phyloP scores from a whole-genome alignment of 1,140 invertebrate genomes.

The Hypothenemus hampei region DNA sequence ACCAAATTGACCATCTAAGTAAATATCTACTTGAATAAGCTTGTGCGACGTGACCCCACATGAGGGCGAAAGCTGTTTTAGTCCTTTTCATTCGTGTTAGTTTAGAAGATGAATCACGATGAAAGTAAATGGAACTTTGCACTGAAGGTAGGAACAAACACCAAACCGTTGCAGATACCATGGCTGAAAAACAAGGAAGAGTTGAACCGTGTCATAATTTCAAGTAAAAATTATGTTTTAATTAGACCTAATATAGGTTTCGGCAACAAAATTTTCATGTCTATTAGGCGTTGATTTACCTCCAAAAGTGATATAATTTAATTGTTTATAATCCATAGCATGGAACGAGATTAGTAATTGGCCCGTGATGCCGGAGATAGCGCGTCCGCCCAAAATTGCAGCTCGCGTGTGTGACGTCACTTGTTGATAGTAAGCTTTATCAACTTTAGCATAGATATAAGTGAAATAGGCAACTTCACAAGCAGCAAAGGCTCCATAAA shows the following conservation, averaged over 20 bases:
- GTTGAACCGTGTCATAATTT: neutral
- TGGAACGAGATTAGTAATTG: constrained; percentile 59
- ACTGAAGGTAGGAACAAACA: constrained; percentile 72
- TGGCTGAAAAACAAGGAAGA: constrained; percentile 51
- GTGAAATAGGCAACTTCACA: constrained; percentile 89
- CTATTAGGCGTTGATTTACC: constrained; percentile 43
- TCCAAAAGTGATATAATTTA: constrained; percentile 66
- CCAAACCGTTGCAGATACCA: constrained; percentile 67
- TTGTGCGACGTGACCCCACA: constrained; percentile 65
- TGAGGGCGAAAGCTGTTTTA: constrained; percentile 44
- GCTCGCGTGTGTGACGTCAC: constrained; percentile 70
- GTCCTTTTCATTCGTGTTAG: constrained; percentile 28
- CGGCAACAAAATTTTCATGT: no score
- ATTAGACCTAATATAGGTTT: neutral
- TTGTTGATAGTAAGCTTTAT: constrained; percentile 64
- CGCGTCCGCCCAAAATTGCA: constrained; percentile 63
- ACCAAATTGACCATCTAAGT: constrained; percentile 84
- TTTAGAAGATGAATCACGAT: constrained; percentile 46
- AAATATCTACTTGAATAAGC: constrained; percentile 69
- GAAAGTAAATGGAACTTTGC: constrained; percentile 74
- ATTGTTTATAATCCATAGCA: constrained; percentile 57
- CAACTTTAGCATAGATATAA: constrained; percentile 90
- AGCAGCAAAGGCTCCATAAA: constrained; percentile 80
- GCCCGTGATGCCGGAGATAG: constrained; percentile 56
- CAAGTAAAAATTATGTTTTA: neutral